Percentiles rank a stretch among this genome's conserved stretches.
phyloP scores from a whole-genome alignment of 2,797 vertebrate species.

The Aplochiton taeniatus region DNA sequence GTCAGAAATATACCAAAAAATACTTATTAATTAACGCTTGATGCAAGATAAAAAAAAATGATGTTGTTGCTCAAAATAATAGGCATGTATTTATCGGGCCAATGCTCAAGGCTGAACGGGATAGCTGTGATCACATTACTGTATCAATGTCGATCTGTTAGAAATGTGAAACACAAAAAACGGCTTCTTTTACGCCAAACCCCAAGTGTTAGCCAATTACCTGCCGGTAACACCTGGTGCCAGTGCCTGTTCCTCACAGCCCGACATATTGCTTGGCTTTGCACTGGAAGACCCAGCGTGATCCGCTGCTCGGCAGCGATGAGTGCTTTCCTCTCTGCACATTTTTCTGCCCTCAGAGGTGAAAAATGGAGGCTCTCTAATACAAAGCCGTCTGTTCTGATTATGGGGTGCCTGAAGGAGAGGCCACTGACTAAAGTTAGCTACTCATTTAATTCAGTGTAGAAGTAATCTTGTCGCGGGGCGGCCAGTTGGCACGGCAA shows the following conservation, averaged over 20 bases:
- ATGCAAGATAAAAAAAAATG: no score
- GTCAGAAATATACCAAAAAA: no score
- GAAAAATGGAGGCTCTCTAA: conserved; percentile 60
- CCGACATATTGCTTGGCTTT: conserved; percentile 6
- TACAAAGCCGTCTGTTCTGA: conserved; percentile 65
- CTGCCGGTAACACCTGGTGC: no score
- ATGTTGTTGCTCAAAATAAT: no score
- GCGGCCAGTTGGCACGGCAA: conserved; percentile 45
- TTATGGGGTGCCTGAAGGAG: conserved; percentile 67
- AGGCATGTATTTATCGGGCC: no score
- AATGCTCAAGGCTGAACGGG: no score
- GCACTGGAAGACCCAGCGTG: conserved; percentile 24
- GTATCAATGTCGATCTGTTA: no score
- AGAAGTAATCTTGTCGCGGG: conserved; percentile 65
- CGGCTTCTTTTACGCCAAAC: no score
- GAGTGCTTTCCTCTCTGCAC: conserved; percentile 37
- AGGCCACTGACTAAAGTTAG: conserved; percentile 51
- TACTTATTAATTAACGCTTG: no score
- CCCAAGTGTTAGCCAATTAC: no score
- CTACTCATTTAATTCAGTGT: conserved; percentile 68
- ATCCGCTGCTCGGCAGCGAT: conserved; percentile 36
- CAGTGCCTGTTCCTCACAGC: background rate
- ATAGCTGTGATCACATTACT: no score
- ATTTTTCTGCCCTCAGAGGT: conserved; percentile 45
- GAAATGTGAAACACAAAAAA: no score